Evolutionary conservation across 2,888 invertebrate genomes (phyloP).

Genomic region (Lepidonotus clava): DNA sequence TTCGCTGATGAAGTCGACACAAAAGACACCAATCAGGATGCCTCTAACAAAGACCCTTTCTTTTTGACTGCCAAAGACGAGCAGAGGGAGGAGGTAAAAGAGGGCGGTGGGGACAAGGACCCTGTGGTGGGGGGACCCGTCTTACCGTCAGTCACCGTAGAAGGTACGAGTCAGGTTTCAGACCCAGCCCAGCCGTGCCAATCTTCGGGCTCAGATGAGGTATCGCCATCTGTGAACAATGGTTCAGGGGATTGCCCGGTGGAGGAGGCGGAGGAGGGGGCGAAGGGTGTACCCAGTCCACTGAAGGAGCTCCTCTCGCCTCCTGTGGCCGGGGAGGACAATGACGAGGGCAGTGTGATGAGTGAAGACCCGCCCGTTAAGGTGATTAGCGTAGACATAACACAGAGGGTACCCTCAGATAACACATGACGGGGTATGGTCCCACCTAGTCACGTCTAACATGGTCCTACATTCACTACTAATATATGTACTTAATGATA

Average conservation of each 20-base stretch:
- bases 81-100: not conserved
- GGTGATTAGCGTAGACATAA: not conserved
- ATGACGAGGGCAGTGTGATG: not conserved
- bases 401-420: not conserved
- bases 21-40: not conserved
- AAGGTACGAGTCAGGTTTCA: not conserved
- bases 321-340: not conserved
- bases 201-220: too few relatives aligned
- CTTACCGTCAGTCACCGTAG: not conserved
- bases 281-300: too few relatives aligned
- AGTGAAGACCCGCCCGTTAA: not conserved
- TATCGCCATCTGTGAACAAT: not conserved
- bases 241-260: not conserved
- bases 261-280: not conserved
- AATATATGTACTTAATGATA: too few relatives aligned
- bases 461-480: too few relatives aligned
- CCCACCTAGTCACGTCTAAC: too few relatives aligned
- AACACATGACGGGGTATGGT: not conserved
- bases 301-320: not conserved
- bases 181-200: not conserved
- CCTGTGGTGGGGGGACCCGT: not conserved
- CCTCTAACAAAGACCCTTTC: not conserved
- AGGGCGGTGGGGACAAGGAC: not conserved
- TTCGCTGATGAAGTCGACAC: not conserved
- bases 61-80: slow-evolving; percentile 7